Evolutionary conservation across 2,797 vertebrate species (phyloP).

Genomic region (Chanos chanos): DNA sequence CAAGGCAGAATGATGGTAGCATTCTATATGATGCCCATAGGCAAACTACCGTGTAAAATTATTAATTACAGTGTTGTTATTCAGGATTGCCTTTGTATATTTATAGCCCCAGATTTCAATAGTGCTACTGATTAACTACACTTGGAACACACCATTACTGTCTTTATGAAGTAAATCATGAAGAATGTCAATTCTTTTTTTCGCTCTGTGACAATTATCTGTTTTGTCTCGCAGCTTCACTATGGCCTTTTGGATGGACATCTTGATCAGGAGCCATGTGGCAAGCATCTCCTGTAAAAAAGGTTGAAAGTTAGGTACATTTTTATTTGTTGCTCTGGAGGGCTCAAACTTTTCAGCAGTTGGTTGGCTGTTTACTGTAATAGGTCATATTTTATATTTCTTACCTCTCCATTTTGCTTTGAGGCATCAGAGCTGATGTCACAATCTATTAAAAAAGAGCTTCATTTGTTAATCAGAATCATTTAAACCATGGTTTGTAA

Average conservation of each 20-base stretch:
- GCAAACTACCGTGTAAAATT: no score
- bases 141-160: conserved; percentile 20
- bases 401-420: no score
- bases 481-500: no score
- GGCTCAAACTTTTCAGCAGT: conserved; percentile 25
- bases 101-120: conserved; percentile 19
- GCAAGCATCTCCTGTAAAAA: conserved; percentile 24
- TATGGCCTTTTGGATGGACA: conserved; percentile 49
- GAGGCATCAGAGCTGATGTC: no score
- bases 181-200: conserved; percentile 38
- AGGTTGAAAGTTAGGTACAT: background rate
- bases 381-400: no score
- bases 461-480: no score
- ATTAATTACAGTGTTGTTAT: no score
- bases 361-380: no score
- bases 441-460: no score
- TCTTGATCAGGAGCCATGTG: conserved; percentile 31
- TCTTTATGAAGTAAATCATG: conserved; percentile 29
- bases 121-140: background rate
- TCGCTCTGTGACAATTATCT: conserved; percentile 40
- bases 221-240: conserved; percentile 45
- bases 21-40: no score
- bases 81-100: no score
- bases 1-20: conserved; percentile 12
- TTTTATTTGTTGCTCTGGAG: background rate